phyloP scores from a whole-genome alignment of 2,888 invertebrate genomes.

The Andrena trimmerana region DNA sequence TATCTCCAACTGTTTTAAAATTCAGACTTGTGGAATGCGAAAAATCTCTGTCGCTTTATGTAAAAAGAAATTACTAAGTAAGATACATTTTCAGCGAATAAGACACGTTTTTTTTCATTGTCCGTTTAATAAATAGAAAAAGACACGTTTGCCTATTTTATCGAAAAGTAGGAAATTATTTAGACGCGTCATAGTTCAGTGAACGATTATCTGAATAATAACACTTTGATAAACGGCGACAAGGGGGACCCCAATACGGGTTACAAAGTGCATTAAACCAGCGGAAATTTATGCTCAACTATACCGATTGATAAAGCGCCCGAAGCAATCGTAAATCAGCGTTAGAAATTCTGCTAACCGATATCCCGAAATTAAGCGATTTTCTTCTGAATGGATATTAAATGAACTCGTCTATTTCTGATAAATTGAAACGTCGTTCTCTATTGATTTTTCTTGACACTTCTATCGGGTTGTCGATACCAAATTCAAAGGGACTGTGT shows the following conservation, averaged over 20 bases:
- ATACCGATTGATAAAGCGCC: slow-evolving; percentile 31
- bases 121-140: background rate
- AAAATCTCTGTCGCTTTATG: too few relatives aligned
- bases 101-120: too few relatives aligned
- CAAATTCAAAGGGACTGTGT: background rate
- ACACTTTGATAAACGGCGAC: slow-evolving; percentile 40
- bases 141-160: background rate
- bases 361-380: slow-evolving; percentile 18
- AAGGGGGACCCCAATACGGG: slow-evolving; percentile 8
- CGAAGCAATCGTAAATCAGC: slow-evolving; percentile 35
- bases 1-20: too few relatives aligned
- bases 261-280: slow-evolving; percentile 42
- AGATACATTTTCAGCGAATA: background rate
- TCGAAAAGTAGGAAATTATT: slow-evolving; percentile 11
- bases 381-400: background rate
- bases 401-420: background rate
- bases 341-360: slow-evolving; percentile 23
- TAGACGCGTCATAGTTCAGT: slow-evolving; percentile 25
- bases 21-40: too few relatives aligned
- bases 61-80: too few relatives aligned
- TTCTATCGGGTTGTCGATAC: background rate
- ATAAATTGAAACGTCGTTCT: background rate
- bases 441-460: background rate
- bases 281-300: slow-evolving; percentile 22
- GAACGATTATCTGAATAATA: slow-evolving; percentile 55